Base-by-base conservation (phyloP, 2,113 vertebrate genomes). In the Ptychochromis oligacanthus region DNA sequence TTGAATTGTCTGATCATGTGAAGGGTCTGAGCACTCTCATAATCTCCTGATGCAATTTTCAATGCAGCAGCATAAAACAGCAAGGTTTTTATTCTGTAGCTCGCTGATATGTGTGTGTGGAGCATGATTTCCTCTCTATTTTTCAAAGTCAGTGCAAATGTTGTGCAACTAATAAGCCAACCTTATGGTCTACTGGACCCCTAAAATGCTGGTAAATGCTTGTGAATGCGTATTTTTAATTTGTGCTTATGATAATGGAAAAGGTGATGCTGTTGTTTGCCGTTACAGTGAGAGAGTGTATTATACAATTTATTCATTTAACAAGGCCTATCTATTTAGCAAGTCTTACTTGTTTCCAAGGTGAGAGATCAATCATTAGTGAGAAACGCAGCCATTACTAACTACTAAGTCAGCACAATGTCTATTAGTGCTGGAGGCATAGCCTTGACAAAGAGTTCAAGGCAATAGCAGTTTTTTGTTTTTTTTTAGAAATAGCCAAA, bases 11-110 rank as follows among this genome's bases (percentile, higher is more conserved):
- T 94, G 89, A 95, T 91, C 87, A 84, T 84, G 67, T 91, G 86
- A 88, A 91, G 85, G 82, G 87, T 87, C 89, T 77, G 80, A 89
- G 85, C 81, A 75, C 61, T 83, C 64, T 65, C 83, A 84, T 92
- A 93, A 93, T 94, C 91, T 87, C 80, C 77, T 91, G 89, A 93
- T 90, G 92, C 83, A 93, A 88, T 93, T 93, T 93, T 87, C 79
- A 77, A 85, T 77, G 72, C 58, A 79, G 81, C 60, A 81, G 31
- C 46, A 54, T 77, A 81, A 91, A 88, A 91, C 88, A 83, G 70
- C 79, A 52, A 64, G 46, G 6, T 72, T 26, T 76, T 75, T 64
- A 54, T 46, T 65, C 79, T 75, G 38, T 8, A 55, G 80, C 83
- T 77, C 14, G 43, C 46, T 80, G 2, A 80, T 79, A 55, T 86